Evolutionary conservation across 2,797 vertebrate genomes (phyloP), one percentile per base, ranked within the genome.

Genomic region (Anisognathus igniventris): DNA sequence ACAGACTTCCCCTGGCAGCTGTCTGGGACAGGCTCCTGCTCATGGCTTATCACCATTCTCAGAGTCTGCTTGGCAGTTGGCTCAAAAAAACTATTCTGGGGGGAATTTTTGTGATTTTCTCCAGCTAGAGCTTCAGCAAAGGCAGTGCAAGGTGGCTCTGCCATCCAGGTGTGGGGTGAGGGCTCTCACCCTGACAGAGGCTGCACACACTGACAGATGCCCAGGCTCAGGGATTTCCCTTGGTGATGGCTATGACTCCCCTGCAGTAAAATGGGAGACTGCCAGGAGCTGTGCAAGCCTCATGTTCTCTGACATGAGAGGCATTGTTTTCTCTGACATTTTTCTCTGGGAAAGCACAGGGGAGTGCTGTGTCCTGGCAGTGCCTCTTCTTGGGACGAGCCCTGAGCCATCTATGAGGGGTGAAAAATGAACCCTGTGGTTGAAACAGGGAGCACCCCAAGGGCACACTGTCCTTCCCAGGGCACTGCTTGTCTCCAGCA

Each of bases 21-120:
- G 9, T 33, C 5, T 35, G 47, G 31, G 37, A 64, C 24, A 79
- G 48, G 12, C 19, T 57, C 4, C 64, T 74, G n/a, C 40, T 82
- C 15, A 3, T 17, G 35, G 27, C 2, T 8, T 65, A 11, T 65
- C 27, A 6, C 12, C 0, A 0, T 50, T 81, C 35, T 50, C 42
- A 54, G 61, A 28, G 7, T 25, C 60, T 53, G 8, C 48, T 70
- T 51, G 31, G 33, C 14, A 72, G 20, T 6, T 75, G 57, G 8
- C 33, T 80, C 28, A 47, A 75, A 57, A 33, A 3, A 3, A 1
- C 21, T 39, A 3, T 24, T 73, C 21, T 31, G 24, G 6, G 40
- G 22, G 6, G 10, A 39, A 12, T 14, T 70, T 83, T 86, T 67
- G 30, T n/a, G 8, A n/a, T 83, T 88, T 54, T 47, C 10, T 47